A percentile compares a stretch with the other conserved stretches of the same genome.
phyloP scores from a whole-genome alignment of 2,113 vertebrate species.

The Craseonycteris thonglongyai region DNA sequence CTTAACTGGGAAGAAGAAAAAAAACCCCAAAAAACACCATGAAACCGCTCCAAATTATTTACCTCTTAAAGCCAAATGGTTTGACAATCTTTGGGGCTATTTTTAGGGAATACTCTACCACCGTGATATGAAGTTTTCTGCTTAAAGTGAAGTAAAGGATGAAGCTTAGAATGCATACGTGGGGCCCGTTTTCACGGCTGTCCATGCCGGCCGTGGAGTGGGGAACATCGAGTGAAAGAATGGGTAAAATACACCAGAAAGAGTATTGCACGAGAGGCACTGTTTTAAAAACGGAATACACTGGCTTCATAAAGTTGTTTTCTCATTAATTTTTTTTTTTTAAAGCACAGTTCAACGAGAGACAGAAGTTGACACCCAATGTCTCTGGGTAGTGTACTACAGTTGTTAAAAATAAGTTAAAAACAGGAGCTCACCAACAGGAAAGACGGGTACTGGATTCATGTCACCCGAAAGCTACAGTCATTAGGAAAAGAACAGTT shows the following conservation, averaged over 20 bases:
- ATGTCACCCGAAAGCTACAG: conserved; percentile 45
- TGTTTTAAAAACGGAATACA: conserved; percentile 74
- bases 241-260: conserved; percentile 67
- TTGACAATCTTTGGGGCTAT: conserved; percentile 42
- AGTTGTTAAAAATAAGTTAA: conserved; percentile 70
- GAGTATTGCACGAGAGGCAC: conserved; percentile 79
- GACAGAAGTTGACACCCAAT: conserved; percentile 52
- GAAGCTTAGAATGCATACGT: too few species aligned
- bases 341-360: conserved; percentile 53
- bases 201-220: conserved; percentile 57
- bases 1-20: background rate
- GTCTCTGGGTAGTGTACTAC: conserved; percentile 77
- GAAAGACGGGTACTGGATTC: conserved; percentile 58
- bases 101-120: conserved; percentile 45
- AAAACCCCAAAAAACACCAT: background rate
- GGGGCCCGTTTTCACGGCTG: conserved; percentile 57
- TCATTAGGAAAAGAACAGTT: conserved; percentile 59
- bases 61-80: conserved; percentile 45
- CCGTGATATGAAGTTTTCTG: conserved; percentile 52
- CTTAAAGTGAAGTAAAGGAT: conserved; percentile 66
- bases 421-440: conserved; percentile 63
- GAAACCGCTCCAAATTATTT: background rate
- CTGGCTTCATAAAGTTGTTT: conserved; percentile 67
- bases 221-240: conserved; percentile 42
- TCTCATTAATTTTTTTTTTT: conserved; percentile 60